phyloP scores from a whole-genome alignment of 2,113 vertebrate species.

The Natator depressus region DNA sequence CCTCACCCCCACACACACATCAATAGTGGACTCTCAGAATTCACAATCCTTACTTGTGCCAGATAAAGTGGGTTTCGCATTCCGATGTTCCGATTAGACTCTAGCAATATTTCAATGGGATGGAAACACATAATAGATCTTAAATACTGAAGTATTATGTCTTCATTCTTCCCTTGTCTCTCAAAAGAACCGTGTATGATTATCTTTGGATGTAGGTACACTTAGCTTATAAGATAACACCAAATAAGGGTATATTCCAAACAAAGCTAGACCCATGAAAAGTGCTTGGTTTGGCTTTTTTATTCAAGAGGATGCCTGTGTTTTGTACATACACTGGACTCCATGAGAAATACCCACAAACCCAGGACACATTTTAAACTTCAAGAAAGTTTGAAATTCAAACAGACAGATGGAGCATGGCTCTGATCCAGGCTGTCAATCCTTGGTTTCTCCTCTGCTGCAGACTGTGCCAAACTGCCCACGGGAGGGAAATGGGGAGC shows the following conservation, averaged over 20 bases:
- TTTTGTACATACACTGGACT: not conserved
- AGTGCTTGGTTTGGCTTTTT: not conserved
- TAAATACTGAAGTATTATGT: not conserved
- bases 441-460: no score
- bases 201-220: not conserved
- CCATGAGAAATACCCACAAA: not conserved
- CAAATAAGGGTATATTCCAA: not conserved
- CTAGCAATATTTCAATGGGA: not conserved
- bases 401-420: not conserved
- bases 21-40: not conserved
- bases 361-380: fast-evolving
- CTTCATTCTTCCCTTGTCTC: not conserved
- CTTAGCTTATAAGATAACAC: not conserved
- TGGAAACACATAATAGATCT: not conserved
- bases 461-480: no score
- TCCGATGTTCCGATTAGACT: not conserved
- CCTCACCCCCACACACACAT: not conserved
- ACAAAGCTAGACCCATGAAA: not conserved
- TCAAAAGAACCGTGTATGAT: not conserved
- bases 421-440: not conserved
- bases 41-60: not conserved
- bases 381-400: not conserved
- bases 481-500: no score
- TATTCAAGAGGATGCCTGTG: not conserved
- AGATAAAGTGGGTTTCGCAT: not conserved